Base-by-base conservation (phyloP, 2,113 vertebrate species). In the Spermophilus dauricus region DNA sequence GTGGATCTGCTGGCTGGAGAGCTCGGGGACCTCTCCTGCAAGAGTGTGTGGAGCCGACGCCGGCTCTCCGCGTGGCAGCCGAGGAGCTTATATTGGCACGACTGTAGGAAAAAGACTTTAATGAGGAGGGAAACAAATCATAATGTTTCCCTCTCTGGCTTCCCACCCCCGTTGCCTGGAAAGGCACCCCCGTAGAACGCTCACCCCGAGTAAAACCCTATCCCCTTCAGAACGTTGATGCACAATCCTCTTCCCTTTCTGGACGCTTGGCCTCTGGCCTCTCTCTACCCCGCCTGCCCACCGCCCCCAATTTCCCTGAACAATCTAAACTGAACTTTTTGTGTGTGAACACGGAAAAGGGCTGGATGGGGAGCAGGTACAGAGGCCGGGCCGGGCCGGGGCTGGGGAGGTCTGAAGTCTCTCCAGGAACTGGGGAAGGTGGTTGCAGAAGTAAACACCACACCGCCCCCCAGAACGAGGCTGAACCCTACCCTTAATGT, bases 51-150 rank as follows among this genome's bases (percentile, higher is more conserved):
- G 98, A 98, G 98, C 98, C 98, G 96, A 97, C 97, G 98, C 98
- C 98, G 98, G 98, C 98, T 98, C 98, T 98, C 98, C 98, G 98
- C 98, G 98, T 98, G 98, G 98, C 98, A 98, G 98, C 98, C 97
- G 97, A 97, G 95, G 96, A 98, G 99, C 98, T 99, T 99, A 96
- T 98, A 89, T 98, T 99, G 99, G 99, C 99, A 98, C 63, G 93
- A 86, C 91, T 98, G 96, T 97, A 98, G 98, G 99, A 99, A 99
- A 99, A 99, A 99, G 97, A 95, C 94, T 98, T 98, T 97, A 98
- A 98, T 98, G 98, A 98, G 97, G 98, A 98, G 98, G 98, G 98
- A 98, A 98, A 98, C 98, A 98, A 98, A 97, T 98, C 97, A 97
- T 97, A 99, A 98, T 97, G 98, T 98, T 98, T 98, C 97, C 98